A percentile compares a stretch with the other conserved stretches of the same genome.
Evolutionary conservation across 2,797 vertebrate species (phyloP).

Genomic region (Xyrichtys novacula): DNA sequence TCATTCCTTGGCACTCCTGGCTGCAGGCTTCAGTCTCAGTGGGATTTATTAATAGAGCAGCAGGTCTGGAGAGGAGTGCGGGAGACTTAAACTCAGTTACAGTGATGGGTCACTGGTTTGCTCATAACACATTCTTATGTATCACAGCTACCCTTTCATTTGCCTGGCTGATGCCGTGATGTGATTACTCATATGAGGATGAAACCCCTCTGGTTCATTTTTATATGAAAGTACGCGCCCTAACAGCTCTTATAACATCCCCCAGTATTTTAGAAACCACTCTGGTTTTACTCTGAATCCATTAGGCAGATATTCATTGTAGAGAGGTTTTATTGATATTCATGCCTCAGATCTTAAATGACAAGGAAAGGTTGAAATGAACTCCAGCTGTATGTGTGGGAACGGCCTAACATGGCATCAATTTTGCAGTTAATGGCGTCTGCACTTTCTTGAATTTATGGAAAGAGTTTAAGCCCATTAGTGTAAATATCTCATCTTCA

Average conservation of each 20-base stretch:
- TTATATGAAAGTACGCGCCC: slow-evolving; percentile 5
- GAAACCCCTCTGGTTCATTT: neutral
- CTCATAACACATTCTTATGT: slow-evolving; percentile 41
- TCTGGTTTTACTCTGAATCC: slow-evolving; percentile 29
- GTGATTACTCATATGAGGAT: slow-evolving; percentile 8
- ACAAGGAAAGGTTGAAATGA: slow-evolving; percentile 29
- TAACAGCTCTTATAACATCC: neutral
- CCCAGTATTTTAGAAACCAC: slow-evolving; percentile 15
- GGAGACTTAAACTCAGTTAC: slow-evolving; percentile 57
- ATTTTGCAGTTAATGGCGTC: slow-evolving; percentile 10
- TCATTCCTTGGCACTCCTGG: slow-evolving; percentile 50
- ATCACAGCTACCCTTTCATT: slow-evolving; percentile 19
- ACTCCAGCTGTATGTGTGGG: slow-evolving; percentile 11
- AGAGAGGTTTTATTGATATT: slow-evolving; percentile 20
- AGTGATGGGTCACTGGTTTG: slow-evolving; percentile 50
- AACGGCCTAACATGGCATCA: slow-evolving; percentile 12
- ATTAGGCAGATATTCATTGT: slow-evolving; percentile 14
- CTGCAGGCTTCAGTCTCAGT: slow-evolving; percentile 60
- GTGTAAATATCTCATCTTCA: neutral
- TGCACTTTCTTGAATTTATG: slow-evolving; percentile 19
- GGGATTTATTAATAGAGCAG: slow-evolving; percentile 79
- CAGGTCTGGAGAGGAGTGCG: slow-evolving; percentile 50
- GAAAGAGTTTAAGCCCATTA: neutral
- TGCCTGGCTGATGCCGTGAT: neutral
- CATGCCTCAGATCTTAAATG: slow-evolving; percentile 35